These are phyloP conservation scores for Gonatopus flavifemur DNA, from an alignment of 1,140 invertebrate species.

Conservation along the genomic window DNA sequence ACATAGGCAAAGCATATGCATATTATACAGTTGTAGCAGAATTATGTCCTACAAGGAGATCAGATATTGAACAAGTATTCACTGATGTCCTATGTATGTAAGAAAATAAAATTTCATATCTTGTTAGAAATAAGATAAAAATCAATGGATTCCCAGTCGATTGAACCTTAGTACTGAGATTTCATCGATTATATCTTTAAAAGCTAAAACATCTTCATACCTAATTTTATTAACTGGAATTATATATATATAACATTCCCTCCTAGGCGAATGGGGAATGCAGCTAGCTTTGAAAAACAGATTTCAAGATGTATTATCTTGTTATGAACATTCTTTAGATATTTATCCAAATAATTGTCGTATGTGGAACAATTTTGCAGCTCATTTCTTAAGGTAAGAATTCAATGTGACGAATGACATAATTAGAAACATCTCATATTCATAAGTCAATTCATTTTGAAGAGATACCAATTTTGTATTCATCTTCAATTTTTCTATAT, in stretches of 20 bases:
- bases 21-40: slow-evolving; percentile 48
- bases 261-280: slow-evolving; percentile 46
- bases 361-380: slow-evolving; percentile 46
- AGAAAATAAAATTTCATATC: slow-evolving; percentile 3
- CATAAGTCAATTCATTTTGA: not conserved
- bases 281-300: slow-evolving; percentile 31
- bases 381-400: slow-evolving; percentile 40
- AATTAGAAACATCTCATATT: not conserved
- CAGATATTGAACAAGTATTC: slow-evolving; percentile 43
- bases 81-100: slow-evolving; percentile 41
- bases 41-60: slow-evolving; percentile 38
- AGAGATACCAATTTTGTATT: slow-evolving; percentile 12
- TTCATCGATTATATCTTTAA: no score
- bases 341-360: slow-evolving; percentile 40
- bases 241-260: slow-evolving; percentile 7
- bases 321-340: slow-evolving; percentile 39
- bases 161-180: no score
- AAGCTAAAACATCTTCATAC: no score
- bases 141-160: no score
- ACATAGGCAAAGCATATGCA: slow-evolving; percentile 49
- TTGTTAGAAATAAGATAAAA: not conserved
- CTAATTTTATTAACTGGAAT: no score
- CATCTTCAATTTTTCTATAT: slow-evolving; percentile 5
- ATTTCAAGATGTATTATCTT: slow-evolving; percentile 31
- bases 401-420: not conserved